Base-by-base conservation (phyloP, 2,797 vertebrate genomes). In the Schizopygopsis pylzovi region DNA sequence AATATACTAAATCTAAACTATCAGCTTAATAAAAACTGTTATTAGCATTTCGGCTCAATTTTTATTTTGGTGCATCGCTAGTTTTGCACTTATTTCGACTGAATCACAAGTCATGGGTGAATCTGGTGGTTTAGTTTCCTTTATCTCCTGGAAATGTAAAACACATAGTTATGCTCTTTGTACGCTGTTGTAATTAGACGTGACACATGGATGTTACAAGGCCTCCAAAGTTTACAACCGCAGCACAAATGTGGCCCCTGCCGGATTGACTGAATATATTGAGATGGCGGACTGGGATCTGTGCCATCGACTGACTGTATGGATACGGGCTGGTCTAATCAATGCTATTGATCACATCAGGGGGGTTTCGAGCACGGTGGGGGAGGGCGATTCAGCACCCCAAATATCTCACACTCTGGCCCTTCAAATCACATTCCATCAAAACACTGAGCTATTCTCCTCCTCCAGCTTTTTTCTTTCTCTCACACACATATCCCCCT, bases 301-400 rank as follows among this genome's bases (percentile, higher is more conserved):
- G 52, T 83, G 85, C 81, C 86, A 90, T 86, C 76, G 87, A 87
- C 70, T 47, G 80, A 68, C 72, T 83, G 54, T 83, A 83, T 73
- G n/a, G 86, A 89, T 88, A 86, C 61, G 83, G 70, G 86, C 83
- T 52, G 67, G 86, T 77, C 82, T 71, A 82, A 86, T 90, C 87
- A 80, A 89, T 88, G 78, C 76, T 45, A 89, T 89, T 39, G 90
- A 90, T 81, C 79, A 81, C 63, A 15, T 6, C 28, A 37, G 79
- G 84, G 86, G 63, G 77, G 79, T 78, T 89, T 82, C 76, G 63
- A 79, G 77, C 86, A 39, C 8, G n/a, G 70, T 6, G n/a, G 72
- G 72, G 61, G 47, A 68, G 20, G 47, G 37, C 6, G 70, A 78
- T 82, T 87, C 67, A 77, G 75, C 72, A 86, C 59, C n/a, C 79